Base-by-base conservation (phyloP, 1,140 invertebrate genomes). In the Pemphigus obesinymphae region DNA sequence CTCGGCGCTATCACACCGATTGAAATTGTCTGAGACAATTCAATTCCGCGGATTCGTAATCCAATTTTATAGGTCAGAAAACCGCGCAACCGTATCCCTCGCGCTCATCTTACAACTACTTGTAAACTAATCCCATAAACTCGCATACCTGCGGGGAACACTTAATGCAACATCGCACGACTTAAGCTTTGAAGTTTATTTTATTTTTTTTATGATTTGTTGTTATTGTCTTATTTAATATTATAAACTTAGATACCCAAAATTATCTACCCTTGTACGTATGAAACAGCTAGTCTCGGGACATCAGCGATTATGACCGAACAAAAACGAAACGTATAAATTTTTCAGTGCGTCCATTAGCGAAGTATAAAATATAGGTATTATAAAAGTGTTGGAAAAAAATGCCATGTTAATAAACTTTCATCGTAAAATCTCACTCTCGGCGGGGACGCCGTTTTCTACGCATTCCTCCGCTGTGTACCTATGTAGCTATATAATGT, bases 121-220 rank as follows among this genome's bases (percentile, higher is more conserved):
- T 45, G 37, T 63, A 61, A 61, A 80, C 50, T 80, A 63, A 80
- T 63, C 55, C 34, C 55, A 80, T 80, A 63, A 80, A 80, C 37
- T 63, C 23, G n/a, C n/a, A n/a, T 63, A 61, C 37, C 76, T 63
- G 20, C 20, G 10, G 76, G 76, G 76, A 80, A 43, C 76, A 29
- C 55, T 80, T 80, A 26, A 80, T 63, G 76, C 29, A 43, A 45
- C 76, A 26, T 80, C 76, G 31, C 55, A 45, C 17, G 37, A 63
- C 55, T 63, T 63, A 61, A 63, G 31, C 37, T 63, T 80, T 17
- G 37, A 8, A 80, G 55, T 31, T 43, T 43, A 6, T 40, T 40
- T 26, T 50, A 45, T 70, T 45, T 78, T 53, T 75, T 80, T 40
- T 61, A 63, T 63, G 55, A 61, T 80, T 80, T 80, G 29, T 61